Conservation (phyloP, 30 jellyfish, hydroid and myxozoan species). For the Catostylus mosaicus region DNA sequence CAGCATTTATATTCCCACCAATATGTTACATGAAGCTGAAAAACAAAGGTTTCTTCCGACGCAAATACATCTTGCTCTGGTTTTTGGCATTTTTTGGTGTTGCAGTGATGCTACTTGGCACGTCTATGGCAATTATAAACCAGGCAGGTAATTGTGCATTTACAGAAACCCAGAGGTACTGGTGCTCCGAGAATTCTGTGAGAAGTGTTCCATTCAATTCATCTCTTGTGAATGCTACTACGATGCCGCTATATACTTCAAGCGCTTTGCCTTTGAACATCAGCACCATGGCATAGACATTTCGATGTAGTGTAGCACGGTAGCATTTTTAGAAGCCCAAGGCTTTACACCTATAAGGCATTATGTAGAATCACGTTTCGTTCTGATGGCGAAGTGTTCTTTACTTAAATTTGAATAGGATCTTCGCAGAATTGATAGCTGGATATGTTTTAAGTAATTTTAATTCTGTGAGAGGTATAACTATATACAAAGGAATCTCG, state of each 20-base stretch:
- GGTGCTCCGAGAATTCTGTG: slow-evolving; percentile 56
- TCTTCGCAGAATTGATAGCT: no score
- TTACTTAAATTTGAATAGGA: no score
- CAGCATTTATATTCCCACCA: slow-evolving; percentile 78
- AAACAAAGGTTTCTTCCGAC: slow-evolving; percentile 55
- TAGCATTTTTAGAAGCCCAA: no score
- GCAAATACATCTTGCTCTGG: slow-evolving; percentile 48
- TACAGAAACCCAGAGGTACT: slow-evolving; percentile 58
- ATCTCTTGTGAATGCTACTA: slow-evolving; percentile 1
- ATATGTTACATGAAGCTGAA: slow-evolving; percentile 76
- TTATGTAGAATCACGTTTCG: background rate
- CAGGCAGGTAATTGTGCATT: slow-evolving; percentile 71
- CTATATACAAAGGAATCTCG: no score
- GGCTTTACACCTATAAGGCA: no score
- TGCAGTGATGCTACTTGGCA: slow-evolving; percentile 71
- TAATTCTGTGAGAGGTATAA: no score
- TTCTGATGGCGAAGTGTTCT: no score
- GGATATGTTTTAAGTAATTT: no score
- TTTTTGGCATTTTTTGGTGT: slow-evolving; percentile 59
- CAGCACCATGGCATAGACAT: background rate
- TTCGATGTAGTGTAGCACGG: no score
- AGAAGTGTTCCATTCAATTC: background rate
- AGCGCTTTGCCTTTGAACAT: background rate
- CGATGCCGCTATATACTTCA: slow-evolving; percentile 15
- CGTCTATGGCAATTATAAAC: slow-evolving; percentile 64